Evolutionary conservation across 2,888 invertebrate genomes (phyloP), one percentile per base, ranked within the genome.

Genomic region (Drosophila picticornis): DNA sequence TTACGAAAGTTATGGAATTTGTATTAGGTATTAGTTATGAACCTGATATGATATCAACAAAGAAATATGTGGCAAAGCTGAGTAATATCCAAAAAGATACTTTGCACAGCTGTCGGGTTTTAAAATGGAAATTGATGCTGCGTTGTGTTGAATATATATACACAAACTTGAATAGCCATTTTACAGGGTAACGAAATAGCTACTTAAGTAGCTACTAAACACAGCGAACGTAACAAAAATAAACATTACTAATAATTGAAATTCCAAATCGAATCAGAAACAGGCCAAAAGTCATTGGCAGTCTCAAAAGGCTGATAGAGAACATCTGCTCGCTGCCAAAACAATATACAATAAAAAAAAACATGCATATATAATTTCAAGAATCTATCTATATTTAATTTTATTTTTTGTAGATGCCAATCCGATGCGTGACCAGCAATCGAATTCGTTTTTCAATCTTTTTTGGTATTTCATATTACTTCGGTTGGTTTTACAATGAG

Each of bases 361-460:
- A 50, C 27, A 27, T 48, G 36, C 52, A 61, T 51, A 40, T 38
- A 63, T 64, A 10, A 25, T 19, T 48, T 63, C 9, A 50, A 72
- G 64, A 67, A 65, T 67, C 51, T 53, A 55, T 48, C 27, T 48
- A 48, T 64, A 38, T 31, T 46, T 51, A 13, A 34, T 56, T 52
- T 27, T 48, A 34, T 50, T 4, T 10, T 27, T 69, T 43, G 25
- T 57, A 32, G 38, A 40, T 40, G 48, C 58, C 43, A 67, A 68
- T 59, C 25, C 65, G 71, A 66, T 70, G 90, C 89, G 89, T 88
- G 89, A 81, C 60, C 72, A 63, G 69, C 71, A 77, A 81, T 71
- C 71, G 70, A 89, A 89, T 85, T 75, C 82, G 65, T 62, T 22
- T 52, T 57, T 36, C 76, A 66, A 64, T 74, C 75, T 69, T 16